Conservation (phyloP, 2,888 invertebrate genomes). For the Smittia sp. region DNA sequence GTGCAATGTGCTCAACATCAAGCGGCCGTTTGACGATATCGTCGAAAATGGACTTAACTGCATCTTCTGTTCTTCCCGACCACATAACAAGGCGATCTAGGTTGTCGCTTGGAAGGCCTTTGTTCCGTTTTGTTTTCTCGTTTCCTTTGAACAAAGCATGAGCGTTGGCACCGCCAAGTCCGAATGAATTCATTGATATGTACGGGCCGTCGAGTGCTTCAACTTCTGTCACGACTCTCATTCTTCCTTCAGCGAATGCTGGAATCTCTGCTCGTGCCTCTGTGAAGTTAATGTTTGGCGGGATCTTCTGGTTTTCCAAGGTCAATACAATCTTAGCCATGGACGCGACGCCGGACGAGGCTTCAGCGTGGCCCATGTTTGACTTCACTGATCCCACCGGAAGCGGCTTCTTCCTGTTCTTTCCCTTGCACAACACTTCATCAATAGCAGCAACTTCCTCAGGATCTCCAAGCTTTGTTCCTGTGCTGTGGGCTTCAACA, state of each 20-base stretch:
- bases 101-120: constrained; percentile 59
- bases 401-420: constrained; percentile 66
- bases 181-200: constrained; percentile 80
- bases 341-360: constrained; percentile 72
- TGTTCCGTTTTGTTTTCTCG: constrained; percentile 49
- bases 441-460: constrained; percentile 77
- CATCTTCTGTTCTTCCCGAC: constrained; percentile 73
- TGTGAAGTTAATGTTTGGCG: constrained; percentile 75
- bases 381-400: constrained; percentile 82
- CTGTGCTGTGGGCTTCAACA: constrained; percentile 63
- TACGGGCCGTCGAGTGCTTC: constrained; percentile 67
- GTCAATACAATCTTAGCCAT: constrained; percentile 70
- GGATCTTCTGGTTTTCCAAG: constrained; percentile 71
- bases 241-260: constrained; percentile 58
- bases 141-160: constrained; percentile 61
- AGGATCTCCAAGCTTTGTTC: constrained; percentile 66
- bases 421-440: constrained; percentile 66
- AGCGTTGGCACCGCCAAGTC: constrained; percentile 80
- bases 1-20: constrained; percentile 58
- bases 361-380: constrained; percentile 85
- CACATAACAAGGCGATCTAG: constrained; percentile 65
- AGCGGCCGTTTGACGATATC: constrained; percentile 59
- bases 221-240: constrained; percentile 67
- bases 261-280: constrained; percentile 59
- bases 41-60: constrained; percentile 61